Evolutionary conservation across 2,113 vertebrate genomes (phyloP).

Genomic region (Petaurus breviceps): DNA sequence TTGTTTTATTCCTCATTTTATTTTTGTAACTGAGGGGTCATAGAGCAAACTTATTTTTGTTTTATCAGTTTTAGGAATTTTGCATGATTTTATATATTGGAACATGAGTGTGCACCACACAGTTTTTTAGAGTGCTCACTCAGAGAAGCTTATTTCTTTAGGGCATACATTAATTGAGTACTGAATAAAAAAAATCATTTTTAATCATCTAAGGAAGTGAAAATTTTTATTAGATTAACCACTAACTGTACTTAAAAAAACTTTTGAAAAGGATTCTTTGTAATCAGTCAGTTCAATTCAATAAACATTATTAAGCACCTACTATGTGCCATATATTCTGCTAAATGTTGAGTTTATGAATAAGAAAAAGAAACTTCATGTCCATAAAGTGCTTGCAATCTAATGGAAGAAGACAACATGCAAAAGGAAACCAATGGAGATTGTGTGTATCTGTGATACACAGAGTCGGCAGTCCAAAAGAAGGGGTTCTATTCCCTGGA

Average conservation of each 20-base stretch:
- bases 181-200: not conserved
- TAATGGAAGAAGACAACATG: no score
- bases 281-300: no score
- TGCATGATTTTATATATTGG: not conserved
- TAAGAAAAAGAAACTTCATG: no score
- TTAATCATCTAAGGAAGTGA: not conserved
- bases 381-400: no score
- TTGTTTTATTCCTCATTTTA: not conserved
- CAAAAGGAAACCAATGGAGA: not conserved
- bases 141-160: not conserved
- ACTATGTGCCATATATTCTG: not conserved
- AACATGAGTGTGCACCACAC: not conserved
- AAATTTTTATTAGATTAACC: not conserved
- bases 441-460: not conserved
- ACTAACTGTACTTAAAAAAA: not conserved
- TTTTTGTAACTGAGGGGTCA: not conserved
- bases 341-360: no score
- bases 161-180: not conserved
- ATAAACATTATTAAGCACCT: not conserved
- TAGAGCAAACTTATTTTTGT: not conserved
- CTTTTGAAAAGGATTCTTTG: no score
- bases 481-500: not conserved
- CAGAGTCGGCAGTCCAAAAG: not conserved
- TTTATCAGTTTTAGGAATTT: not conserved
- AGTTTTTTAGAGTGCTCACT: not conserved